Evolutionary conservation across 2,113 vertebrate species (phyloP), one percentile per base, ranked within the genome.

Genomic region (Ageneiosus marmoratus): DNA sequence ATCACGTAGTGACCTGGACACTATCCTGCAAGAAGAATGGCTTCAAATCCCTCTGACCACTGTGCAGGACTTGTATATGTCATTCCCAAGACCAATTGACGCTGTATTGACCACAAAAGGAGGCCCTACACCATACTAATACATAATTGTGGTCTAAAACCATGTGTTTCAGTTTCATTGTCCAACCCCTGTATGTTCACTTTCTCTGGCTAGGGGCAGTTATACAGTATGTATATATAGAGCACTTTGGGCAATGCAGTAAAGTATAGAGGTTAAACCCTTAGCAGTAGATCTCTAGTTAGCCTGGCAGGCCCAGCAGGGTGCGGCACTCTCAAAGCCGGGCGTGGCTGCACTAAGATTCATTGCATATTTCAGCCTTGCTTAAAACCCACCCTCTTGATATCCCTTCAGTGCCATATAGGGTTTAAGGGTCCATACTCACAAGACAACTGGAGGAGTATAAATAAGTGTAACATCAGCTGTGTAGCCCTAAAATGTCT

Each of bases 381-480:
- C 72, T 84, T 37, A 15, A 41, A 60, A 60, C 77, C 80, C 75
- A 75, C 69, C 77, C 80, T 37, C 37, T 32, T 76, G 37, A 73
- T 41, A 53, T 63, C 81, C 34, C 34, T 56, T 58, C 78, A 69
- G 67, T 60, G 62, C 77, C 75, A 83, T 75, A 85, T 50, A 74
- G 55, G 70, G 51, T 83, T 73, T 74, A 80, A 79, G 77, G 72
- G 48, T 76, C 70, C 41, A 55, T 72, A 22, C 34, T 78, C 80
- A 32, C 50, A 58, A 69, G 85, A 86, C 93, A 93, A 92, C 93
- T 93, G 92, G 87, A 88, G 86, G 72, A 88, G 90, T 91, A 91
- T 88, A 94, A 94, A 94, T 91, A 92, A 92, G 56, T 87, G 82
- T 50, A 48, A 80, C 70, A 86, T 81, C 87, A 89, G 83, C 86